A percentile compares a stretch with the other conserved stretches of the same genome.
Conservation (phyloP, 2,797 vertebrate species). For the Poeciliopsis gracilis region DNA sequence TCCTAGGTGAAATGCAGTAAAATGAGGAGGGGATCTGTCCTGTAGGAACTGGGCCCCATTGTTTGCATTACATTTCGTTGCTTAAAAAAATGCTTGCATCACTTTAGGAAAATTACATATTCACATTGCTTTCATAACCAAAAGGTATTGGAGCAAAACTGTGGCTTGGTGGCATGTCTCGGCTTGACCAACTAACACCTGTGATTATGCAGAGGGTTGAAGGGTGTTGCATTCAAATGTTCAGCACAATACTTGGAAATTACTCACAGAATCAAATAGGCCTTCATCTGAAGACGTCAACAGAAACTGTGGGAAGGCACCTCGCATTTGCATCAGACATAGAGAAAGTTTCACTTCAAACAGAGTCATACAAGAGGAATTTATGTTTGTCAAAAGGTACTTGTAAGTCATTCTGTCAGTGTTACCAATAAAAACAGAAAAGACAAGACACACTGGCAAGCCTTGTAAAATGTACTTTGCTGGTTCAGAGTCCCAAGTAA, state of each 20-base stretch:
- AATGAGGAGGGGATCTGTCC: neutral
- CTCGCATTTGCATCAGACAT: slow-evolving; percentile 36
- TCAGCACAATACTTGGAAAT: neutral
- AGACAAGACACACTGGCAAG: neutral
- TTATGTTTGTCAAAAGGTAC: slow-evolving; percentile 7
- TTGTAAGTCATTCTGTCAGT: neutral
- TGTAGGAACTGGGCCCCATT: slow-evolving; percentile 1
- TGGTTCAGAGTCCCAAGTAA: neutral
- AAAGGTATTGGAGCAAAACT: slow-evolving; percentile 5
- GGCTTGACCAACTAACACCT: slow-evolving; percentile 3
- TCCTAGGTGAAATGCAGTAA: neutral
- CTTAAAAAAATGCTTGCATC: neutral
- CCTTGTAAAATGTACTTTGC: neutral
- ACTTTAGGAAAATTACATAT: neutral
- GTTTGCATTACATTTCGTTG: neutral
- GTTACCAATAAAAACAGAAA: neutral
- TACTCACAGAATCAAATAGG: neutral
- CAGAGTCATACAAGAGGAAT: slow-evolving; percentile 57
- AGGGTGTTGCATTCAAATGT: slow-evolving; percentile 9
- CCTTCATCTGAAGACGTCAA: slow-evolving; percentile 12
- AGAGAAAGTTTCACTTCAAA: slow-evolving; percentile 35
- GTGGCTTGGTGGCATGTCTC: slow-evolving; percentile 9
- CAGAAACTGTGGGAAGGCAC: slow-evolving; percentile 47
- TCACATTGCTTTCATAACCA: neutral
- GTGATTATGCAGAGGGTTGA: slow-evolving; percentile 5